These are phyloP conservation scores for Rotaria macrura DNA, from an alignment of 2,888 invertebrate genomes.

Conservation along the genomic window DNA sequence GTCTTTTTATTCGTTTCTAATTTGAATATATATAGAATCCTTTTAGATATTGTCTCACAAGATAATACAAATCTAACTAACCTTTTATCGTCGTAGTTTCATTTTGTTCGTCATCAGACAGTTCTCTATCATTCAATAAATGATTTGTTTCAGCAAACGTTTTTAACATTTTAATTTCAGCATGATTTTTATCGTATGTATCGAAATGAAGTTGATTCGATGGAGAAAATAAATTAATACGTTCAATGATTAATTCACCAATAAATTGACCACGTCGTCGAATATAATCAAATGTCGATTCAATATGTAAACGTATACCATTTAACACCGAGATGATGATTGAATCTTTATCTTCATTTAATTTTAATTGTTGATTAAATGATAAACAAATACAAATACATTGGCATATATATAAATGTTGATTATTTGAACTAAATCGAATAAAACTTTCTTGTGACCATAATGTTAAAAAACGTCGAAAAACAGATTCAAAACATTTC, in stretches of 20 bases:
- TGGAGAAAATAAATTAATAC: neutral
- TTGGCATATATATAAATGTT: neutral
- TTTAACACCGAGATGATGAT: neutral
- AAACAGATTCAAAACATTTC: neutral
- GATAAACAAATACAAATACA: neutral
- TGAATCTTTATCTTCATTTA: neutral
- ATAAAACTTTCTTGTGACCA: neutral
- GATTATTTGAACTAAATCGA: neutral
- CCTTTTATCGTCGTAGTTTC: neutral
- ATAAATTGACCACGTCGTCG: neutral
- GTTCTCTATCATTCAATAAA: neutral
- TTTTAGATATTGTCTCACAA: too few relatives aligned
- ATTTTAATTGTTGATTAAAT: neutral
- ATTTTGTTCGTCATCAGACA: neutral
- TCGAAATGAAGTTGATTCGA: neutral
- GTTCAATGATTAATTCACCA: neutral
- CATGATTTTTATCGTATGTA: neutral
- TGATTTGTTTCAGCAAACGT: neutral
- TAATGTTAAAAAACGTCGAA: neutral
- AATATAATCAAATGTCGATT: neutral
- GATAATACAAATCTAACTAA: neutral
- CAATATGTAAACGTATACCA: neutral
- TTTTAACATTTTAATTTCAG: neutral
- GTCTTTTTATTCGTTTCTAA: too few relatives aligned
- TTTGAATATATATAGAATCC: too few relatives aligned